phyloP scores from a whole-genome alignment of 2,888 invertebrate species.

The Suillia variegata region DNA sequence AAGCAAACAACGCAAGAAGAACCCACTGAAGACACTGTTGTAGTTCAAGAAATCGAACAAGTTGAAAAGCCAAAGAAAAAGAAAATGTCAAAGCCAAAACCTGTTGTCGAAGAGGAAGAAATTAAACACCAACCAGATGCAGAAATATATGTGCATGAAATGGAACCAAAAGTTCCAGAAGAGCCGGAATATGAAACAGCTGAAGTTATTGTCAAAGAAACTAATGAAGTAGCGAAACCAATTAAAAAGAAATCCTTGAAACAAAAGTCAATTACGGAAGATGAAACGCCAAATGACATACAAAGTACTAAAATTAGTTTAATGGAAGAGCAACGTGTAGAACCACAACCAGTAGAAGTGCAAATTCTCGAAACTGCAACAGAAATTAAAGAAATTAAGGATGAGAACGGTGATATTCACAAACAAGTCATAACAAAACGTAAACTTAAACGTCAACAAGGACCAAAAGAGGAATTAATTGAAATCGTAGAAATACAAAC shows the following conservation, averaged over 20 bases:
- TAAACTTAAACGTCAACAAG: conserved; percentile 58
- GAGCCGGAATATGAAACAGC: background rate
- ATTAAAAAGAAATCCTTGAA: conserved; percentile 47
- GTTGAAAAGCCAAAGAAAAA: conserved; percentile 36
- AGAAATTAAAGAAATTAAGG: conserved; percentile 57
- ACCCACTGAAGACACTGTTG: conserved; percentile 25
- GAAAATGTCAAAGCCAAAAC: conserved; percentile 56
- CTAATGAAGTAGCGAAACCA: background rate
- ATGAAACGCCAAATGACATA: conserved; percentile 48
- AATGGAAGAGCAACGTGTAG: conserved; percentile 29
- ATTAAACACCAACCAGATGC: conserved; percentile 45
- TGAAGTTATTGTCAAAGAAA: background rate
- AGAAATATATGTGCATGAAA: conserved; percentile 5
- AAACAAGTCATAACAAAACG: conserved; percentile 60
- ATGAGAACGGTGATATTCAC: conserved; percentile 57
- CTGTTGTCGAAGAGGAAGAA: conserved; percentile 62
- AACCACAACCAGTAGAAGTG: conserved; percentile 34
- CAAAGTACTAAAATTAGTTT: conserved; percentile 52
- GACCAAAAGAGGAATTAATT: conserved; percentile 56
- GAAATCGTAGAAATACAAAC: conserved; percentile 56
- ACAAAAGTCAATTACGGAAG: conserved; percentile 25
- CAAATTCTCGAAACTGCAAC: conserved; percentile 60
- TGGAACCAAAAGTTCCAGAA: conserved; percentile 4
- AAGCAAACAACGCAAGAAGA: too few species aligned
- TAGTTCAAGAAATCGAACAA: conserved; percentile 31